Evolutionary conservation across 2,113 vertebrate species (phyloP), one percentile per base, ranked within the genome.

Genomic region (Micromys minutus): DNA sequence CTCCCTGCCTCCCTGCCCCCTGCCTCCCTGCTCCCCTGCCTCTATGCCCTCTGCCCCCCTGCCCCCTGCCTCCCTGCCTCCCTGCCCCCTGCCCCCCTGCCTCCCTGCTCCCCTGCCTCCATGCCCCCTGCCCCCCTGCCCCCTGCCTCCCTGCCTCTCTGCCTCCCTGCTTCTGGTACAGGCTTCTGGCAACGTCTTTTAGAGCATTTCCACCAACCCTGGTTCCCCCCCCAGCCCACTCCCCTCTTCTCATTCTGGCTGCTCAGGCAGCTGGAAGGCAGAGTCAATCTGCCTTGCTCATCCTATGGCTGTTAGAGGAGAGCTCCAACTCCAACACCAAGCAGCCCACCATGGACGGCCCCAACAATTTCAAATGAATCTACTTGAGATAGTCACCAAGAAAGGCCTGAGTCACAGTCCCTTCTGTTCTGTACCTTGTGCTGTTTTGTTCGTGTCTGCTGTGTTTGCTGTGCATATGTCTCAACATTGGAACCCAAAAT

Each of bases 391-490:
- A 13, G 67, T 47, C 80, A 7, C 55, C 29, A 42, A 24, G 65
- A 65, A 29, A 47, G 13, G 80, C 75, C 39, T 72, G 22, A 0
- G 0, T 29, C 5, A 59, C 42, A 7, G 12, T 19, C 1, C 7
- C 65, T 57, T 57, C 10, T 7, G 0, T 39, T 47, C 61, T 34
- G 3, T 9, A 0, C 1, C 1, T 0, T 0, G 5, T 6, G 0
- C 0, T 0, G 31, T 81, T 77, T 83, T 13, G 31, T 31, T 59
- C n/a, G n/a, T 11, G 7, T 19, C 59, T 7, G 17, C 39, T 15
- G 0, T 0, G 3, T 75, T 12, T 0, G 52, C 3, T 0, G 0
- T 17, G 3, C 34, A 21, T 2, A 0, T 0, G 4, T 74, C 7
- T 3, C 8, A 19, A 9, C 76, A 42, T 4, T 3, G 4, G 6